Base-by-base conservation (phyloP, 1,140 invertebrate species). In the Cyphomyrmex costatus region DNA sequence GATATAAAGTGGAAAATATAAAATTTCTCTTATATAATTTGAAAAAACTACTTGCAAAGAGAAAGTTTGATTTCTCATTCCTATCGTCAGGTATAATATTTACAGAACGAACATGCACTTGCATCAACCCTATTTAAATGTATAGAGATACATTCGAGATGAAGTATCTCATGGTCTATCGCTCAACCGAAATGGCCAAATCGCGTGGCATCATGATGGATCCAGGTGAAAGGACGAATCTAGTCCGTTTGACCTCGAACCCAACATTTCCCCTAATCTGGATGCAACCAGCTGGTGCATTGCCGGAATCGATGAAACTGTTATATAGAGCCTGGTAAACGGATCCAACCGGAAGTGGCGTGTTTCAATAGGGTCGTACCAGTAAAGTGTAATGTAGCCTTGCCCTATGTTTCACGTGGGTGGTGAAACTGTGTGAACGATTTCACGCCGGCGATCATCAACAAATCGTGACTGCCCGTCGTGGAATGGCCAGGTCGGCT, bases 201-300 rank as follows among this genome's bases (percentile, higher is more conserved):
- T 70, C 76, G 60, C 74, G 74, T 82, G 46, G 60, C 58, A 63
- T 51, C 61, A n/a, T 14, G 46, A 87, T 65, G 63, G 56, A 85
- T 87, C 60, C 63, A 68, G 61, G 21, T 65, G 49, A 66, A 53
- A 61, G 66, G 77, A 49, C 56, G 71, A 42, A 77, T 33, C 61
- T 27, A 60, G 21, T 70, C 53, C 33, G 49, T 70, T 56, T 74
- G 86, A 89, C 89, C 89, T 77, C 66, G 83, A 89, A 85, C 82
- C 70, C 56, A 27, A 51, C 21, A 46, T 58, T 49, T 14, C 36
- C 7, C 24, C 3, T 30, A 86, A 86, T 87, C 85, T 56, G 21
- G 87, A 14, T 56, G 60, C 73, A 42, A 56, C 71, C 86, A 88
- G 85, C 70, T 78, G 86, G 36, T 60, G 58, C 61, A 46, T 51